A percentile compares a stretch with the other conserved stretches of the same genome.
phyloP scores from a whole-genome alignment of 2,888 invertebrate species.

The Aphelenchoides bicaudatus region DNA sequence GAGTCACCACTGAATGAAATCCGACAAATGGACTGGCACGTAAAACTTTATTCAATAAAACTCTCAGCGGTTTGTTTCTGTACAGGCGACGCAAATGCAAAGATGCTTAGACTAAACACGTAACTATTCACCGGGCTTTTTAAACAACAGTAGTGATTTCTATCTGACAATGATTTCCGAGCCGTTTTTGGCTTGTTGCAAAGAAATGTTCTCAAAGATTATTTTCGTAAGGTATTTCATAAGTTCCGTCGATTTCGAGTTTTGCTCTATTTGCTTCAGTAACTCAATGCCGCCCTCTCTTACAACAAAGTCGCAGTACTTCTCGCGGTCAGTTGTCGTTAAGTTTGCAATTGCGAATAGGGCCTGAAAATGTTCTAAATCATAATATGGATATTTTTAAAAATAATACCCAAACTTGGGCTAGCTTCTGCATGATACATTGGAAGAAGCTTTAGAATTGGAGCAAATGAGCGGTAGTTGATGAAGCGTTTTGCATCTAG shows the following conservation, averaged over 20 bases:
- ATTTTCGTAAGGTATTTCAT: neutral
- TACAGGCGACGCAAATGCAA: too few species aligned
- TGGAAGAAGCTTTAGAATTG: constrained; percentile 78
- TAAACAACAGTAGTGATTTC: too few species aligned
- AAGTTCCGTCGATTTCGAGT: constrained; percentile 13
- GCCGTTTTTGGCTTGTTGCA: too few species aligned
- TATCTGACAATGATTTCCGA: too few species aligned
- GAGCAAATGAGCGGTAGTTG: constrained; percentile 92
- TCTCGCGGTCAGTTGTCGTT: constrained; percentile 80
- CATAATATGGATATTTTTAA: constrained; percentile 10
- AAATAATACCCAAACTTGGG: too few species aligned
- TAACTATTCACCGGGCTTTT: too few species aligned
- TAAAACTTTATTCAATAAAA: too few species aligned
- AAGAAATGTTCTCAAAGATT: constrained; percentile 5
- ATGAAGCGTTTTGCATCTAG: constrained; percentile 82
- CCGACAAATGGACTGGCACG: too few species aligned
- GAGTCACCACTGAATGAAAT: too few species aligned
- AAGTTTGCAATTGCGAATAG: constrained; percentile 95
- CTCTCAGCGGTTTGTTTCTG: too few species aligned
- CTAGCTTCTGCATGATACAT: constrained; percentile 67
- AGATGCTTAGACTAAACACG: too few species aligned
- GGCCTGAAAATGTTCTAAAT: neutral
- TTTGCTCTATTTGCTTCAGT: constrained; percentile 65
- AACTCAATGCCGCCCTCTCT: constrained; percentile 78
- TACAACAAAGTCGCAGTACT: constrained; percentile 80